These are phyloP conservation scores for Anthrax anthrax DNA, from an alignment of 2,888 invertebrate species.

Conservation along the genomic window DNA sequence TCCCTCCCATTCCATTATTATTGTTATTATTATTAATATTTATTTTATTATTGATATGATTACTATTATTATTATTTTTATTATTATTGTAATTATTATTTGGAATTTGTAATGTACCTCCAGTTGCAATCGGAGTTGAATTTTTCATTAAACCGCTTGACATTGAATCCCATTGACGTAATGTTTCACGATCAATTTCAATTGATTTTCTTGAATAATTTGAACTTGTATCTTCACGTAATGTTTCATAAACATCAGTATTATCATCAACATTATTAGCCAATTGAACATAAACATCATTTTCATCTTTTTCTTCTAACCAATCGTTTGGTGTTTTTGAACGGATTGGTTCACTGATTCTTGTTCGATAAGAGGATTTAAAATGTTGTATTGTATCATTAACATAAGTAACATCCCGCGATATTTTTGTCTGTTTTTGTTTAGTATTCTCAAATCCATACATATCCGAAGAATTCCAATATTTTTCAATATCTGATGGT, in stretches of 20 bases:
- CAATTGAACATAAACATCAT: conserved; percentile 40
- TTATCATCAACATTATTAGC: conserved; percentile 18
- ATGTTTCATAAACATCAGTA: conserved; percentile 29
- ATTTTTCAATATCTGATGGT: neutral
- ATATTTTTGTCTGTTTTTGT: conserved; percentile 37
- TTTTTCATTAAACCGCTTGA: conserved; percentile 62
- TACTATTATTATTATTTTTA: conserved; percentile 1
- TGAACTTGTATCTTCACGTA: conserved; percentile 28
- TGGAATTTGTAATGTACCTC: conserved; percentile 31
- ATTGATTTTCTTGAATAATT: conserved; percentile 36
- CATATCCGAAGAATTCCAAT: neutral
- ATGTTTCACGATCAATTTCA: conserved; percentile 69
- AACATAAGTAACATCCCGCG: conserved; percentile 63
- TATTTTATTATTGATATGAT: neutral
- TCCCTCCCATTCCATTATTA: neutral
- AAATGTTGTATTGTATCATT: conserved; percentile 47
- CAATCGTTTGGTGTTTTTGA: neutral
- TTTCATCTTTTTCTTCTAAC: conserved; percentile 32
- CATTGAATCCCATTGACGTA: conserved; percentile 79
- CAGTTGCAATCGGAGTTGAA: conserved; percentile 10
- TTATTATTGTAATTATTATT: conserved; percentile 1
- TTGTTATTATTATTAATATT: neutral
- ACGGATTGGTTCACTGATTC: conserved; percentile 15
- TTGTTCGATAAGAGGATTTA: conserved; percentile 19
- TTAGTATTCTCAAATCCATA: conserved; percentile 11